Conservation (phyloP, 2,113 vertebrate species). For the Theristicus caerulescens region DNA sequence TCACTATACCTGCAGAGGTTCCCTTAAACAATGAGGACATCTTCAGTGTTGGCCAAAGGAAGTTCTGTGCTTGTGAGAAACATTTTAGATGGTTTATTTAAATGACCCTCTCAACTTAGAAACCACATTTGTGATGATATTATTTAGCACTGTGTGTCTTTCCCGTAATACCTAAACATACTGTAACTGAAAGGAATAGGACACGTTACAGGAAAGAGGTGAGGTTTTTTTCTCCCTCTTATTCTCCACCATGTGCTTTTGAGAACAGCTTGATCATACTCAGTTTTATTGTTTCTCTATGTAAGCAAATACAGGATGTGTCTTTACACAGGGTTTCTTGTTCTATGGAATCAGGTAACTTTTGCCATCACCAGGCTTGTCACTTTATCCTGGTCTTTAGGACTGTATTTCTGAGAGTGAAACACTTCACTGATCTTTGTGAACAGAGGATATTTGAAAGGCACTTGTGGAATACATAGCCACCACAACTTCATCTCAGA, state of each 20-base stretch:
- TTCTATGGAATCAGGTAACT: not conserved
- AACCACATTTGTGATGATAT: not conserved
- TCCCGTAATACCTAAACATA: not conserved
- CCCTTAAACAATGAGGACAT: not conserved
- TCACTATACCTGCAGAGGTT: not conserved
- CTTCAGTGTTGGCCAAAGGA: not conserved
- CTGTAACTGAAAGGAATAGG: not conserved
- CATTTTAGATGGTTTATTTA: not conserved
- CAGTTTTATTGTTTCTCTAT: not conserved
- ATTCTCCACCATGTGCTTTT: not conserved
- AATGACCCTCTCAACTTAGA: not conserved
- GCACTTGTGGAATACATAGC: not conserved
- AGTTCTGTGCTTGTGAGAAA: not conserved
- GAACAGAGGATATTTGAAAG: not conserved
- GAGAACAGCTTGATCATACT: not conserved
- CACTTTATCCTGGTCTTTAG: not conserved
- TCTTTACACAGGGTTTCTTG: not conserved
- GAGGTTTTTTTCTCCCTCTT: not conserved
- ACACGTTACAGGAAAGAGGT: not conserved
- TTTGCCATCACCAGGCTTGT: not conserved
- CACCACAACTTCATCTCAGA: not conserved
- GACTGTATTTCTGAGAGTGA: not conserved
- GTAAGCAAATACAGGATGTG: not conserved
- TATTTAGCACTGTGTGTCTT: not conserved
- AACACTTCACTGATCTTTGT: not conserved